These are phyloP conservation scores for Cotesia glomerata DNA, from an alignment of 1,140 invertebrate species.

Conservation along the genomic window DNA sequence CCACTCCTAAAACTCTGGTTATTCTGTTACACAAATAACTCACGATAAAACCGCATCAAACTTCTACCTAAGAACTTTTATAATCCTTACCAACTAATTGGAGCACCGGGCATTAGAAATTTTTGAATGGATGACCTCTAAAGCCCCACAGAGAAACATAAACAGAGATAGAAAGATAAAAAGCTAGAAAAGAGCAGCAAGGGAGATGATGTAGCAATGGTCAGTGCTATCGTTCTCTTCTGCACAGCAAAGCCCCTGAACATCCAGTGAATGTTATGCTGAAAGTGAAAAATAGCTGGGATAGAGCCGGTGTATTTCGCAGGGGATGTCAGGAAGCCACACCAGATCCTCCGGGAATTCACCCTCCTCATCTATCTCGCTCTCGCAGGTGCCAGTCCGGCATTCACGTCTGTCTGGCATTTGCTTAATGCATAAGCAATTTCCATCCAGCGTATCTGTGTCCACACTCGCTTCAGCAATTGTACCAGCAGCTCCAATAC, in stretches of 20 bases:
- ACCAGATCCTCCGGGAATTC: constrained; percentile 15
- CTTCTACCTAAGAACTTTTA: no score
- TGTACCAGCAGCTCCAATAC: no score
- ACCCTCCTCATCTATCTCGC: constrained; percentile 10
- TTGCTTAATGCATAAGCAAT: constrained; percentile 62
- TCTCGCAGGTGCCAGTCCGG: constrained; percentile 11
- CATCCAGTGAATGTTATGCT: neutral
- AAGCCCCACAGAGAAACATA: no score
- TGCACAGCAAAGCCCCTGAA: neutral
- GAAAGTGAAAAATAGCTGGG: constrained; percentile 20
- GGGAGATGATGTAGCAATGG: no score
- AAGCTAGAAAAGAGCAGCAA: no score
- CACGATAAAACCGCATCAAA: neutral
- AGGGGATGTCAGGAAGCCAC: constrained; percentile 18
- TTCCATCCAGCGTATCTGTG: constrained; percentile 45
- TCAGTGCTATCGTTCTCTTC: no score
- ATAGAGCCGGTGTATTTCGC: constrained; percentile 3
- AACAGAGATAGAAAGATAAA: no score
- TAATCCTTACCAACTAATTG: no score
- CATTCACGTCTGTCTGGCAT: constrained; percentile 51
- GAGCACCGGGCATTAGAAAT: no score
- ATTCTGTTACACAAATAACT: constrained; percentile 16
- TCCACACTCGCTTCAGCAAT: neutral
- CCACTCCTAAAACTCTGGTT: neutral
- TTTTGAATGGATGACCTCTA: no score